Evolutionary conservation across 2,797 vertebrate genomes (phyloP).

Genomic region (Antrozous pallidus): DNA sequence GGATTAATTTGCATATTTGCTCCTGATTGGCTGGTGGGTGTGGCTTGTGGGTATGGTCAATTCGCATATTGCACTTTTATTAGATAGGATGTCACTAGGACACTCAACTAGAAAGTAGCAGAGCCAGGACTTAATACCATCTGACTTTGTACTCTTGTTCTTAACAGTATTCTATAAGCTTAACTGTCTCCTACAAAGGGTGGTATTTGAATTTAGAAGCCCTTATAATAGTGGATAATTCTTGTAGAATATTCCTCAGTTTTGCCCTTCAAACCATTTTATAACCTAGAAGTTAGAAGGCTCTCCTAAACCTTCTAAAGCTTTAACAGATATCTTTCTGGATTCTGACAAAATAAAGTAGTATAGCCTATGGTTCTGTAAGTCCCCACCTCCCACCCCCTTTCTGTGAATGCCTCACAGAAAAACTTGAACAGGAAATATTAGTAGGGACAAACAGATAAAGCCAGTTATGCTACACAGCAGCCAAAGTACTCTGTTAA

Average conservation of each 20-base stretch:
- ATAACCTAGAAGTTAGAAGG: constrained; percentile 2
- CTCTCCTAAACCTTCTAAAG: not conserved
- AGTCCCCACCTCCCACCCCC: not conserved
- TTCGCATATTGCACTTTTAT: too few relatives aligned
- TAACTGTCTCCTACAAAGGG: not conserved
- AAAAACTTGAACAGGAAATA: not conserved
- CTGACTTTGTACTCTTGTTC: not conserved
- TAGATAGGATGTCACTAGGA: too few relatives aligned
- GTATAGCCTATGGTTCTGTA: not conserved
- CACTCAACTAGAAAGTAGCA: not conserved
- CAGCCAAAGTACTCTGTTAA: not conserved
- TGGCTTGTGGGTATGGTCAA: too few relatives aligned
- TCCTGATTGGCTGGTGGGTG: too few relatives aligned
- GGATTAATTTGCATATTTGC: too few relatives aligned
- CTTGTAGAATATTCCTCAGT: not conserved
- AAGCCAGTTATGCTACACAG: not conserved
- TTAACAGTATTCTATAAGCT: not conserved
- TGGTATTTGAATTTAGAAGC: not conserved
- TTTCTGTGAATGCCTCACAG: not conserved
- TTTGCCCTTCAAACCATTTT: constrained; percentile 37
- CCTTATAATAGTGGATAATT: not conserved
- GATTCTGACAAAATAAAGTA: constrained; percentile 21
- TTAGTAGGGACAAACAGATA: constrained; percentile 13
- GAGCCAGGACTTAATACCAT: not conserved
- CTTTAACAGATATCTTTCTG: constrained; percentile 32